Percentiles rank a stretch among this genome's conserved stretches.
Evolutionary conservation across 2,113 vertebrate genomes (phyloP).

Genomic region (Sisor rabdophorus): DNA sequence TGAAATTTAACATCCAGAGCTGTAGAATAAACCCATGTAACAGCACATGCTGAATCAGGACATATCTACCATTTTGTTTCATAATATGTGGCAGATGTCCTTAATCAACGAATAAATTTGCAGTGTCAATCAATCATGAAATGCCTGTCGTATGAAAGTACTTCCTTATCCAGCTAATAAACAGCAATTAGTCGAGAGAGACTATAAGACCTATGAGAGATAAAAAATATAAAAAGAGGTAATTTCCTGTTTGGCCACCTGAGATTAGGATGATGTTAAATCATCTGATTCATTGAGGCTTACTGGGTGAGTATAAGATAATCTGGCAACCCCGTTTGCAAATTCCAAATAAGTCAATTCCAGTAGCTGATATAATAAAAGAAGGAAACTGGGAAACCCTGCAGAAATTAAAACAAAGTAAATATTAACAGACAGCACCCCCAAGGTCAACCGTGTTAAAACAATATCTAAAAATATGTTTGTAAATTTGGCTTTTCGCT

Average conservation of each 20-base stretch:
- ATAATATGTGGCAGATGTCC: too few species aligned
- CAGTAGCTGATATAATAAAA: too few species aligned
- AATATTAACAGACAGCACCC: too few species aligned
- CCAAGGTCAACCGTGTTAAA: neutral
- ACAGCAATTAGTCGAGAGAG: neutral
- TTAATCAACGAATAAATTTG: neutral
- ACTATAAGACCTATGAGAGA: neutral
- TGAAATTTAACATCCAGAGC: constrained; percentile 11
- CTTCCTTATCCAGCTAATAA: constrained; percentile 12
- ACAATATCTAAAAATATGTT: neutral
- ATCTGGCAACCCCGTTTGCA: neutral
- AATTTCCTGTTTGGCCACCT: neutral
- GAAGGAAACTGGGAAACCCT: too few species aligned
- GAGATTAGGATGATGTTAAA: neutral
- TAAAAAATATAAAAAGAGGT: constrained; percentile 1
- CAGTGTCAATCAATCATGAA: neutral
- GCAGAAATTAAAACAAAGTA: too few species aligned
- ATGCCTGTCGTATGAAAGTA: neutral
- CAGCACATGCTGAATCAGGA: neutral
- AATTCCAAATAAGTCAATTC: too few species aligned
- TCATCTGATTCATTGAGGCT: neutral
- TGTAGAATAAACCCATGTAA: constrained; percentile 9
- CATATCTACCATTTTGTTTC: neutral
- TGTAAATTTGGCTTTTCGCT: neutral
- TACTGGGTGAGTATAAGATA: neutral